Base-by-base conservation (phyloP, 2,888 invertebrate genomes). In the Tupiocoris notatus region DNA sequence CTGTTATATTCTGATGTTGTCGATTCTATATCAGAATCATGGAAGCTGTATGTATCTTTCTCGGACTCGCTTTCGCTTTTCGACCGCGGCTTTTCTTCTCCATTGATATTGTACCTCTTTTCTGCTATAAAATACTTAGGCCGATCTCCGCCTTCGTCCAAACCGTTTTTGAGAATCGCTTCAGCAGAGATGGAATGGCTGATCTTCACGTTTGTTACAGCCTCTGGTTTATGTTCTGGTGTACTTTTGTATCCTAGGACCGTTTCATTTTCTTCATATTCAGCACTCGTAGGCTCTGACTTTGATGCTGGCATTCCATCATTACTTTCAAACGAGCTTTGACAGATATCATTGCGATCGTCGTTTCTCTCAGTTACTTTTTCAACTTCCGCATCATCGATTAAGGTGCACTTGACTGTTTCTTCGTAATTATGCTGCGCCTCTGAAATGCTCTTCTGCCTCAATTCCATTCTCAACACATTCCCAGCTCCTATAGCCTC, bases 401-500 rank as follows among this genome's bases (percentile, higher is more conserved):
- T 56, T 17, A 67, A 20, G 12, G 56, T 22, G 2, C 17, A 56
- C 16, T 24, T 18, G 9, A 70, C 70, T 6, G 70, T 59, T 2
- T 58, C 59, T 24, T 24, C 24, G 24, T 70, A 70, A 18, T 0
- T 17, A 1, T 70, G 24, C 12, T 59, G 24, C 7, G 70, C 70
- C 20, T 70, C 70, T 16, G 24, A 17, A 24, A 6, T 25, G 16
- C 63, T n/a, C 56, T 22, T 17, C 12, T 1, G n/a, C 62, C 54
- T 24, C 3, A 23, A 2, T 25, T 63, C 63, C 58, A 39, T 24
- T 21, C 73, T 61, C 39, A 73, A 25, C 17, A n/a, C 1, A 61
- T 76, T 75, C 73, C 76, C 73, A 59, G 78, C 54, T 17, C 81
- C 70, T 70, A 79, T 78, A 82, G 84, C 85, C 71, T 79, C 83